phyloP scores from a whole-genome alignment of 2,888 invertebrate genomes.

The Oscheius sp. region DNA sequence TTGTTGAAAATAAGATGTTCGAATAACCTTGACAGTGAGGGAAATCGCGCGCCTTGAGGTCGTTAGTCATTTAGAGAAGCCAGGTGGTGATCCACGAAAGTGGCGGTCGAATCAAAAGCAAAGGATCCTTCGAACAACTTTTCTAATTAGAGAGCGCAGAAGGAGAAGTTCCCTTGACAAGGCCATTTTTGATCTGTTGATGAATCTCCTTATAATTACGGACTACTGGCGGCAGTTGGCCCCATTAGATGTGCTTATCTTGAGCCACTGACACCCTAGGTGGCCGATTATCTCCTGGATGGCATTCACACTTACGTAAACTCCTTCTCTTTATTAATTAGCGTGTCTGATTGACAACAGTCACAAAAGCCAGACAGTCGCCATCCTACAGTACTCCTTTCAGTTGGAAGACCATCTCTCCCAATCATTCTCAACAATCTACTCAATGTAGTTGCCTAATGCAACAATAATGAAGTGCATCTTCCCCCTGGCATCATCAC shows the following conservation, averaged over 20 bases:
- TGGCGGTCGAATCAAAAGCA: slow-evolving; percentile 1
- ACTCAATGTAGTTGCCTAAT: too few species aligned
- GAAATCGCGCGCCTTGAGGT: slow-evolving; percentile 3
- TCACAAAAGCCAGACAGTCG: too few species aligned
- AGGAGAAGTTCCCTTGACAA: not conserved
- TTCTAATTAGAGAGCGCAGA: slow-evolving; percentile 11
- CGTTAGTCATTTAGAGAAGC: not conserved
- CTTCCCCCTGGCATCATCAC: too few species aligned
- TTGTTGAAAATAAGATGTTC: too few species aligned
- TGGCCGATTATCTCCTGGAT: slow-evolving; percentile 12
- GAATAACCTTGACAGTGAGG: slow-evolving; percentile 8
- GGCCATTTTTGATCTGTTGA: not conserved
- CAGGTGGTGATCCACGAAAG: slow-evolving; percentile 3
- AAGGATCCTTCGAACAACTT: not conserved
- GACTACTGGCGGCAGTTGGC: slow-evolving; percentile 21
- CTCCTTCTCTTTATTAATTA: too few species aligned
- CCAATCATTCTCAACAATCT: too few species aligned
- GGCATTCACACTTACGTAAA: slow-evolving; percentile 20
- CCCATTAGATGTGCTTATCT: slow-evolving; percentile 14
- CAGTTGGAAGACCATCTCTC: too few species aligned
- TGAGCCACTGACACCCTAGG: slow-evolving; percentile 17
- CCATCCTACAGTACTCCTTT: too few species aligned
- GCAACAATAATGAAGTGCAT: too few species aligned
- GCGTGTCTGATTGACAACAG: too few species aligned
- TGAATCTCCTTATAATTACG: not conserved